phyloP scores from a whole-genome alignment of 2,888 invertebrate species.

The Psylliodes chrysocephalus region DNA sequence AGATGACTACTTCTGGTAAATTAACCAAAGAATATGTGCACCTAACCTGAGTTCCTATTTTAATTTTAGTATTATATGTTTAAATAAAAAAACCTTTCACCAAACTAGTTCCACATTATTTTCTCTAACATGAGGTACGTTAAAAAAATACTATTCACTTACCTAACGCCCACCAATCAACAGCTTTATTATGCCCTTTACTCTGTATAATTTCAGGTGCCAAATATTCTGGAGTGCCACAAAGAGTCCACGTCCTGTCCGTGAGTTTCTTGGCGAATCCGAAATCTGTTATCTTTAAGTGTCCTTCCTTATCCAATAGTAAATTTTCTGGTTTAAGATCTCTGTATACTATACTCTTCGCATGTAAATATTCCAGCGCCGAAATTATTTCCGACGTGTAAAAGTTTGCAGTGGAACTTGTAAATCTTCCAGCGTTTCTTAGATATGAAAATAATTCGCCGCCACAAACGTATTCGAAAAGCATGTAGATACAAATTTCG shows the following conservation, averaged over 20 bases:
- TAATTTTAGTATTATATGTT: too few species aligned
- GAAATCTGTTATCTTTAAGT: constrained; percentile 97
- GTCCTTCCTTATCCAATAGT: constrained; percentile 90
- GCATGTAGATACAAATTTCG: constrained; percentile 92
- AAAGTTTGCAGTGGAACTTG: constrained; percentile 87
- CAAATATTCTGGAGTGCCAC: constrained; percentile 97
- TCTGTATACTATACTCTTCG: constrained; percentile 85
- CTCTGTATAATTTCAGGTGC: constrained; percentile 98
- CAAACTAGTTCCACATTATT: too few species aligned
- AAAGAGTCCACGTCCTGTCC: constrained; percentile 96
- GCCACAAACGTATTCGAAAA: constrained; percentile 96
- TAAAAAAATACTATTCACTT: constrained; percentile 53
- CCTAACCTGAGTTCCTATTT: too few species aligned
- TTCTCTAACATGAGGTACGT: too few species aligned
- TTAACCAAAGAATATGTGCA: too few species aligned
- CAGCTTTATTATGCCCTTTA: constrained; percentile 97
- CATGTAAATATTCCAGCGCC: constrained; percentile 93
- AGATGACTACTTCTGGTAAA: too few species aligned
- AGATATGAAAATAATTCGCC: constrained; percentile 97
- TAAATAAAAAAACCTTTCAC: too few species aligned
- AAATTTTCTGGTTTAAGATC: constrained; percentile 96
- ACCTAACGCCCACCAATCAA: constrained; percentile 99
- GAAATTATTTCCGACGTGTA: constrained; percentile 95
- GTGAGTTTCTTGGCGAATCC: constrained; percentile 96
- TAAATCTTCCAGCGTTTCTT: constrained; percentile 90